A percentile compares a stretch with the other conserved stretches of the same genome.
phyloP scores from a whole-genome alignment of 2,888 invertebrate species.

The Agonopterix heracliana region DNA sequence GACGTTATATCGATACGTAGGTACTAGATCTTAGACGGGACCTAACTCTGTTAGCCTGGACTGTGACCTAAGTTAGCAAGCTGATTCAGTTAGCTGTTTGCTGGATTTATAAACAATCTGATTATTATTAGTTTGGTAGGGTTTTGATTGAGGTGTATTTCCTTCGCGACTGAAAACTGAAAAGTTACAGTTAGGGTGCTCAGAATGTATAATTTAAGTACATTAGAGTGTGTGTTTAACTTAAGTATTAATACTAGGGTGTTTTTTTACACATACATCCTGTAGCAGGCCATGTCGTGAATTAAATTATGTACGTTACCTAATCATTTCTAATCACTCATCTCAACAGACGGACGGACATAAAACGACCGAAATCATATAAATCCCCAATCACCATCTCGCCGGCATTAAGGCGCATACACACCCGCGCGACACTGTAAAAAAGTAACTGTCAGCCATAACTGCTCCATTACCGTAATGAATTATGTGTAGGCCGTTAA shows the following conservation, averaged over 20 bases:
- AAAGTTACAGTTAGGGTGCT: too few species aligned
- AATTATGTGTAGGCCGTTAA: slow-evolving; percentile 61
- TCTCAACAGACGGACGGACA: background rate
- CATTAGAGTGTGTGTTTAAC: too few species aligned
- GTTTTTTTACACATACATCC: too few species aligned
- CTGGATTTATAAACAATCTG: background rate
- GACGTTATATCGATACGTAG: slow-evolving; percentile 15
- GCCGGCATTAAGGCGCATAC: slow-evolving; percentile 14
- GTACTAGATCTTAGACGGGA: slow-evolving; percentile 4
- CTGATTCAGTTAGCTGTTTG: slow-evolving; percentile 21
- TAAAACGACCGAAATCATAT: slow-evolving; percentile 8
- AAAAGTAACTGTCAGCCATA: slow-evolving; percentile 53
- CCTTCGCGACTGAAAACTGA: too few species aligned
- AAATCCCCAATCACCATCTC: slow-evolving; percentile 9
- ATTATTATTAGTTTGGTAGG: background rate
- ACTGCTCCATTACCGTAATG: slow-evolving; percentile 63
- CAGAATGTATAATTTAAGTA: too few species aligned
- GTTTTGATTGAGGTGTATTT: too few species aligned
- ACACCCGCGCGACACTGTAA: slow-evolving; percentile 36
- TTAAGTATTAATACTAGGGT: too few species aligned
- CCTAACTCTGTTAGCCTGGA: slow-evolving; percentile 24
- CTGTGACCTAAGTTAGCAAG: slow-evolving; percentile 5
- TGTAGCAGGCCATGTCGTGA: too few species aligned
- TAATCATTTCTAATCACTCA: too few species aligned
- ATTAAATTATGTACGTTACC: too few species aligned